Evolutionary conservation across 2,113 vertebrate species (phyloP), one percentile per base, ranked within the genome.

Genomic region (Coptodon rendalli): DNA sequence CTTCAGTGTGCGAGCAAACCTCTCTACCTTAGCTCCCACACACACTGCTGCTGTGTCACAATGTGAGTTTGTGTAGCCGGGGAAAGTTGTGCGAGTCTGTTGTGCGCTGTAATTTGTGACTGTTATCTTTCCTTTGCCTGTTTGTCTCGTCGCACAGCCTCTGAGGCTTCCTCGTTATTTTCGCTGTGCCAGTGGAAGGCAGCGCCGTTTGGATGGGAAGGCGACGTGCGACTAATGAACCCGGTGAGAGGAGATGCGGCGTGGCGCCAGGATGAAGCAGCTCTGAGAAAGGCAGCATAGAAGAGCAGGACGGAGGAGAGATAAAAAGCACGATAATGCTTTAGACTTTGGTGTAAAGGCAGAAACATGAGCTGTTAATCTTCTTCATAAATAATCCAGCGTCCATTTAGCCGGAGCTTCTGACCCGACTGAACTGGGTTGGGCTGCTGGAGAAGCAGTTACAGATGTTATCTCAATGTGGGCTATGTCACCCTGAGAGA

Each of bases 301-400:
- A 40, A 16, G 29, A 31, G 66, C 54, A 40, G 82, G 19, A 52
- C 36, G 71, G 7, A 43, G 13, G 34, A 13, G 45, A 59, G 66
- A 84, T 59, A 31, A 66, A 80, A 27, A 84, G 86, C 13, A 5
- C 10, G 61, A 83, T 83, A 78, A 66, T 11, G 81, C 13, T 81
- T 86, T 22, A 34, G 59, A 71, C 6, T 29, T 84, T 24, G 13
- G 48, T 27, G 29, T 73, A 57, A 73, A 83, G 61, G 85, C 16
- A 22, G 87, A 83, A 89, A 87, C 56, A 29, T 5, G 57, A 82
- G 59, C 57, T 50, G 38, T 22, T 89, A 80, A 89, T 89, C 73
- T 27, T 11, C 16, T 31, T 86, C 54, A 81, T 87, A 48, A 84
- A 92, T 82, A 40, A 88, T 82, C 38, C 81, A 73, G 59, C 1